Conservation (phyloP, 2,797 vertebrate species). For the Pterois miles region DNA sequence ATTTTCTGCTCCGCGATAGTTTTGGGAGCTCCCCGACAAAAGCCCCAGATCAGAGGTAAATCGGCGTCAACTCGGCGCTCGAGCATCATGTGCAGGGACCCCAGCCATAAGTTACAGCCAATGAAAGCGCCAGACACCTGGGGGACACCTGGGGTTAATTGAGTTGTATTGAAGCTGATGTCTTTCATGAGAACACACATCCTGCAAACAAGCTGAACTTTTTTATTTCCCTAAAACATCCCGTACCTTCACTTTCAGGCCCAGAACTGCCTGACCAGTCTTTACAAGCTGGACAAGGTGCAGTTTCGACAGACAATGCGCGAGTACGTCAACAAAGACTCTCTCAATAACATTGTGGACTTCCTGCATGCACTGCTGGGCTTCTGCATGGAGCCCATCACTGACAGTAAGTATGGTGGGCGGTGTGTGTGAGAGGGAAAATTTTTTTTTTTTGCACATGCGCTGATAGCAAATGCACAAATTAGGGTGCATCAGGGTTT, state of each 20-base stretch:
- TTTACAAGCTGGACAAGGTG: constrained; percentile 97
- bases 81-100: no score
- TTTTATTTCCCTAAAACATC: no score
- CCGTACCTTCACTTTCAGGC: constrained; percentile 81
- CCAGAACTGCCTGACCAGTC: constrained; percentile 95
- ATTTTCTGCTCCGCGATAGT: no score
- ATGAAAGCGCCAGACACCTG: no score
- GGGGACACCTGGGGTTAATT: neutral
- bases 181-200: neutral
- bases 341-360: constrained; percentile 99
- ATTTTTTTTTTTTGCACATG: neutral
- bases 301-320: constrained; percentile 99
- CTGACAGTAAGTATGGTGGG: constrained; percentile 92
- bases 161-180: neutral
- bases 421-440: constrained; percentile 8
- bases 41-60: no score
- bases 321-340: constrained; percentile 98
- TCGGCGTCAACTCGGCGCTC: no score
- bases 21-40: no score
- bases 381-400: constrained; percentile 99
- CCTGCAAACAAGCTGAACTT: neutral
- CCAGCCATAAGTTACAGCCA: no score
- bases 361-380: constrained; percentile 98
- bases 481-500: neutral
- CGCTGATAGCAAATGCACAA: neutral